These are phyloP conservation scores for Macaria notata DNA, from an alignment of 2,888 invertebrate species.

Conservation along the genomic window DNA sequence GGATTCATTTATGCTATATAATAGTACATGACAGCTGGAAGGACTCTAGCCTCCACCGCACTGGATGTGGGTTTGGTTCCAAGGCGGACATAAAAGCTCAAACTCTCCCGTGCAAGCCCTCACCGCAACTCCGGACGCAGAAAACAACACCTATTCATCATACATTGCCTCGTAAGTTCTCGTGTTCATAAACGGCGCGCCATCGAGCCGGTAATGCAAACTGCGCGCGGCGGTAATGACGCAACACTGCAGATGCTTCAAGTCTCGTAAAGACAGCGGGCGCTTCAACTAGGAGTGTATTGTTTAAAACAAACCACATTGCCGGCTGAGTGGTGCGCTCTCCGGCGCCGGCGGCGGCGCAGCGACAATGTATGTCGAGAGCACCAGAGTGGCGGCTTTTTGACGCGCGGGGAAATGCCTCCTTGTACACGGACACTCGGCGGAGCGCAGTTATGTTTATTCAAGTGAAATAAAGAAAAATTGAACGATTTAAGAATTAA, in stretches of 20 bases:
- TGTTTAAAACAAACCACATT: conserved; percentile 59
- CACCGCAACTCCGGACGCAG: conserved; percentile 30
- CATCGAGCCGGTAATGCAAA: conserved; percentile 32
- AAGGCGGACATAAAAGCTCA: conserved; percentile 18
- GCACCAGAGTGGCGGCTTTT: conserved; percentile 27
- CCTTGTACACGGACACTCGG: conserved; percentile 49
- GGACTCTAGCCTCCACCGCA: conserved; percentile 3
- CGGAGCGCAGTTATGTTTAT: conserved; percentile 47
- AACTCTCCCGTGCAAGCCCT: conserved; percentile 31
- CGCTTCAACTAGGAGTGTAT: conserved; percentile 44
- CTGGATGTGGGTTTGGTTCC: conserved; percentile 4
- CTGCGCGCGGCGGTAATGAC: conserved; percentile 27
- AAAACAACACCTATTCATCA: conserved; percentile 21
- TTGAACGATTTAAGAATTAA: too few species aligned
- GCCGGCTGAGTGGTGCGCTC: conserved; percentile 45
- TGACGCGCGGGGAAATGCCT: conserved; percentile 37
- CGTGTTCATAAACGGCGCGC: conserved; percentile 13
- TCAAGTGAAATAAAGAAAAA: too few species aligned
- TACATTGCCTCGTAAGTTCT: conserved; percentile 39
- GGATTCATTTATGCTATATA: conserved; percentile 14
- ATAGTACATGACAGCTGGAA: conserved; percentile 11
- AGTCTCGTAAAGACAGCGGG: conserved; percentile 45
- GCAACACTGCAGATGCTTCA: conserved; percentile 28
- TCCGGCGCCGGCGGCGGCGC: conserved; percentile 34
- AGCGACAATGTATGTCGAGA: conserved; percentile 51